phyloP scores from a whole-genome alignment of 1,140 invertebrate genomes.

The Drosophila willistoni region DNA sequence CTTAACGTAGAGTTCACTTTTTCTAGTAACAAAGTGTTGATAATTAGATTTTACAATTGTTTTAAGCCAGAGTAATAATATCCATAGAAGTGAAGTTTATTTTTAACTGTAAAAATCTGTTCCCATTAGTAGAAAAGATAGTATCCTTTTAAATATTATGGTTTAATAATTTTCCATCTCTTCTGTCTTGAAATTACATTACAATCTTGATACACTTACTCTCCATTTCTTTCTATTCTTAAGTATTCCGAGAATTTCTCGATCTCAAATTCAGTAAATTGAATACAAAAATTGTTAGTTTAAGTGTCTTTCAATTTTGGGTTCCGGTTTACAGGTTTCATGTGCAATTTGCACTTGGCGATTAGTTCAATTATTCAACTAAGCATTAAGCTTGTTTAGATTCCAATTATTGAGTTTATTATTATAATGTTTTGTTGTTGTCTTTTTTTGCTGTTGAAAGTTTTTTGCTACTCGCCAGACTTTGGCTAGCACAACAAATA shows the following conservation, averaged over 20 bases:
- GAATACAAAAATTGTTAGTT: neutral
- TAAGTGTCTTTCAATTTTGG: neutral
- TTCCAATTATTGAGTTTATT: constrained; percentile 45
- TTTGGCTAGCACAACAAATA: constrained; percentile 23
- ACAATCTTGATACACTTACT: too few species aligned
- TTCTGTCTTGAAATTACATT: too few species aligned
- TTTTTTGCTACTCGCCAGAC: constrained; percentile 32
- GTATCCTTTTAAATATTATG: too few species aligned
- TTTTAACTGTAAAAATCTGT: too few species aligned
- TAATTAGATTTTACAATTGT: too few species aligned
- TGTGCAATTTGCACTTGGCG: neutral
- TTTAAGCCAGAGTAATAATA: too few species aligned
- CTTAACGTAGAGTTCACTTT: too few species aligned
- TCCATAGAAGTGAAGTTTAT: too few species aligned
- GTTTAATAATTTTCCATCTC: too few species aligned
- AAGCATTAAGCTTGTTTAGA: constrained; percentile 54
- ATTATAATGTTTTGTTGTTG: neutral
- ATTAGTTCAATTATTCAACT: constrained; percentile 34
- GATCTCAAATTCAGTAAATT: neutral
- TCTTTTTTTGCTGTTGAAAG: constrained; percentile 1
- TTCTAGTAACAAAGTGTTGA: too few species aligned
- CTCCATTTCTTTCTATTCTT: neutral
- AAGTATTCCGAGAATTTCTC: too few species aligned
- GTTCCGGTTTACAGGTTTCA: constrained; percentile 9
- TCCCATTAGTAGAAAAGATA: too few species aligned